Conservation (phyloP, 2,113 vertebrate species). For the Stegastes partitus region DNA sequence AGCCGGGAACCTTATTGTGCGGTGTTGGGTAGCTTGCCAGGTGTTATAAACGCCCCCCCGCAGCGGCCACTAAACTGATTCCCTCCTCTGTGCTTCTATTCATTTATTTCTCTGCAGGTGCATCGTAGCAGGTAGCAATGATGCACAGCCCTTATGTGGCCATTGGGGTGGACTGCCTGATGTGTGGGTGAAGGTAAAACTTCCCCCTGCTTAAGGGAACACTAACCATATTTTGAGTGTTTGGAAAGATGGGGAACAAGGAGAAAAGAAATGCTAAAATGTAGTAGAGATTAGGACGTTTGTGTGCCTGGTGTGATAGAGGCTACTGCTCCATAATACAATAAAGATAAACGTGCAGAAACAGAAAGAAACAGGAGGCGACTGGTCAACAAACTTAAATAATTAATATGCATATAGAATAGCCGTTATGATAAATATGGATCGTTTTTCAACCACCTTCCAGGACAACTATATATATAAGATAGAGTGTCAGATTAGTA, state of each 20-base stretch:
- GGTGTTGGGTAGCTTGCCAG: conserved; percentile 40
- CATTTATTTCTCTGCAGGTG: conserved; percentile 76
- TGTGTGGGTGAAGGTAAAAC: conserved; percentile 31
- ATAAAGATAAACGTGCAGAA: too few species aligned
- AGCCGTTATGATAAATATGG: too few species aligned
- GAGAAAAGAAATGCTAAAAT: neutral
- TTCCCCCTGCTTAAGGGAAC: conserved; percentile 16
- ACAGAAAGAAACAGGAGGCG: too few species aligned
- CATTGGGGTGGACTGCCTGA: conserved; percentile 17
- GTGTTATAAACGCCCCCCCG: conserved; percentile 63
- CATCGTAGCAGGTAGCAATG: conserved; percentile 64
- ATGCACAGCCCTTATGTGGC: conserved; percentile 30
- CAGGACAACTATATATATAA: too few species aligned
- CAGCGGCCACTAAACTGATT: conserved; percentile 59
- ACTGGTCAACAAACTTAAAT: too few species aligned
- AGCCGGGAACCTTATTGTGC: conserved; percentile 44
- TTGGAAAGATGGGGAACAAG: neutral
- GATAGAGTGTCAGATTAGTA: too few species aligned
- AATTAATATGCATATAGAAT: too few species aligned
- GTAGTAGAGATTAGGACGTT: too few species aligned
- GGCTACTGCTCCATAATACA: too few species aligned
- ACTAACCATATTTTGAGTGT: neutral
- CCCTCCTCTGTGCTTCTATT: conserved; percentile 57
- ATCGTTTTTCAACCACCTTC: too few species aligned
- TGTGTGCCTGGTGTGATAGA: too few species aligned